Evolutionary conservation across 2,888 invertebrate genomes (phyloP).

Genomic region (Nomada hirtipes): DNA sequence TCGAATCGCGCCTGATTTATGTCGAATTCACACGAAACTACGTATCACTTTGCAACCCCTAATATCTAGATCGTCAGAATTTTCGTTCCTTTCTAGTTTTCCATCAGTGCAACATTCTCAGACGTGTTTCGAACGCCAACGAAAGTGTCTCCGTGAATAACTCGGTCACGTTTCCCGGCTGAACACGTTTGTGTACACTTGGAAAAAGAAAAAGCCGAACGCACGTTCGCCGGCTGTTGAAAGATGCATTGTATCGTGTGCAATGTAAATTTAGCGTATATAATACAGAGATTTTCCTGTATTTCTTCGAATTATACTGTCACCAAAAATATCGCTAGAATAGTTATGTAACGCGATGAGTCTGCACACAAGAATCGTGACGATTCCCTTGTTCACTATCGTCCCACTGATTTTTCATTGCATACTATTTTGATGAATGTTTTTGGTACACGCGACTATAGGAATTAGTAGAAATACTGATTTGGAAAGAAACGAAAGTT

Average conservation of each 20-base stretch:
- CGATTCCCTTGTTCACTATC: constrained; percentile 22
- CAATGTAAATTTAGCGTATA: constrained; percentile 43
- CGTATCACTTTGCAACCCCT: not conserved
- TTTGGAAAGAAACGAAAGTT: too few species aligned
- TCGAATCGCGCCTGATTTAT: constrained; percentile 22
- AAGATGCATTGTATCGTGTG: constrained; percentile 28
- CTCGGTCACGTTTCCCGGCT: constrained; percentile 14
- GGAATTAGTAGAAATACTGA: too few species aligned
- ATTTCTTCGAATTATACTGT: constrained; percentile 48
- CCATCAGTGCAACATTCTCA: not conserved
- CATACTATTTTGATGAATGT: too few species aligned
- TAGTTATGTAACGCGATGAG: constrained; percentile 46
- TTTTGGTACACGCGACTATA: too few species aligned
- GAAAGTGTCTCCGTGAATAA: constrained; percentile 1
- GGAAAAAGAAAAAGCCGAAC: not conserved
- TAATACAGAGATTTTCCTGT: constrained; percentile 47
- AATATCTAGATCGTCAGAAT: not conserved
- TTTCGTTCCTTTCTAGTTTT: not conserved
- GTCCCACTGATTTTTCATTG: too few species aligned
- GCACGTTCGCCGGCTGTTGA: not conserved
- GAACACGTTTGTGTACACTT: not conserved
- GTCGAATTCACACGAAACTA: constrained; percentile 25
- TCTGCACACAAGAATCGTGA: constrained; percentile 17
- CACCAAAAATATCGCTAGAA: constrained; percentile 53
- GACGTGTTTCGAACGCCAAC: not conserved